Evolutionary conservation across 2,888 invertebrate species (phyloP).

Genomic region (Ctenicera cuprea): DNA sequence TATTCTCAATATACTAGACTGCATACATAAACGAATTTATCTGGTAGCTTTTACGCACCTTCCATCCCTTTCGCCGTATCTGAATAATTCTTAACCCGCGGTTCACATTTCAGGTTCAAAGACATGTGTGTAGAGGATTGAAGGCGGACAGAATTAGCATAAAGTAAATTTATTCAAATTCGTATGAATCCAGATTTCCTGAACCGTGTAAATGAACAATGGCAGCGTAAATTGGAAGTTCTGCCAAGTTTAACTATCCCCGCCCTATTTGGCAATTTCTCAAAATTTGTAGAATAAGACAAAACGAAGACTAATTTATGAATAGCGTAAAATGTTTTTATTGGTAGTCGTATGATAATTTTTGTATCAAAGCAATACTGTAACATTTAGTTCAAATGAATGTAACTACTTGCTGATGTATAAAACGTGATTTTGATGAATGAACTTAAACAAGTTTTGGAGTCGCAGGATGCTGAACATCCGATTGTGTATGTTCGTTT

Average conservation of each 20-base stretch:
- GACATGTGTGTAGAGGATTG: conserved; percentile 48
- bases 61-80: conserved; percentile 26
- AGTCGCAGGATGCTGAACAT: no score
- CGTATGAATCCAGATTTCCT: conserved; percentile 63
- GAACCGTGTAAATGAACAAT: conserved; percentile 64
- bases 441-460: no score
- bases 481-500: no score
- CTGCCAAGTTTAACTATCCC: conserved; percentile 61
- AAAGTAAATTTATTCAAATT: conserved; percentile 66
- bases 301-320: conserved; percentile 43
- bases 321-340: not conserved
- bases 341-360: not conserved
- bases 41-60: conserved; percentile 33
- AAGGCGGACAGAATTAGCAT: conserved; percentile 62
- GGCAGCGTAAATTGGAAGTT: conserved; percentile 64
- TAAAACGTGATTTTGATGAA: no score
- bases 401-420: no score
- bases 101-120: conserved; percentile 47
- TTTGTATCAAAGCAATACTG: no score
- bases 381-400: no score
- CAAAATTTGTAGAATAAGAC: conserved; percentile 42
- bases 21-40: conserved; percentile 35
- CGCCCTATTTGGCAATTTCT: conserved; percentile 54
- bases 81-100: conserved; percentile 48
- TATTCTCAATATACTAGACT: conserved; percentile 13